A percentile compares a stretch with the other conserved stretches of the same genome.
Conservation (phyloP, 2,113 vertebrate species). For the Erythrolamprus reginae region DNA sequence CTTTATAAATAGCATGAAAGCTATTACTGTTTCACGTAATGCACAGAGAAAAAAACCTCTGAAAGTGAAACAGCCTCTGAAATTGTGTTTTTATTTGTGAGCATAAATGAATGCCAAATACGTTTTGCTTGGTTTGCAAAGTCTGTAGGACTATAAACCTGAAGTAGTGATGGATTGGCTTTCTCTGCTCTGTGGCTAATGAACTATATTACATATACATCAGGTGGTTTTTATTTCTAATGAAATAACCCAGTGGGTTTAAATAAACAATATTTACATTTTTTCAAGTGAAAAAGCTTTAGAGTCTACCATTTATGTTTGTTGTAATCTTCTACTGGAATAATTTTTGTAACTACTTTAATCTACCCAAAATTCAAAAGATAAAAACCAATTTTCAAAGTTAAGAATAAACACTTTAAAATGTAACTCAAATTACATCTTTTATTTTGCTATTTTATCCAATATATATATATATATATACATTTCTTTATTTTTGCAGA, state of each 20-base stretch:
- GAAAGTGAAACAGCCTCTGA: not conserved
- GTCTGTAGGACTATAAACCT: not conserved
- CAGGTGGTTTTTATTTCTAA: not conserved
- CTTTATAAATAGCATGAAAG: not conserved
- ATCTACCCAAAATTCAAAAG: not conserved
- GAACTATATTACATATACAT: not conserved
- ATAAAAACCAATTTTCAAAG: conserved; percentile 6
- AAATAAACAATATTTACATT: not conserved
- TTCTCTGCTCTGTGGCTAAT: not conserved
- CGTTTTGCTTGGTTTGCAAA: not conserved
- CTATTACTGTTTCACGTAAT: not conserved
- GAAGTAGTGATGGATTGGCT: not conserved
- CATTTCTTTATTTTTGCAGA: not conserved
- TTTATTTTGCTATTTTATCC: not conserved
- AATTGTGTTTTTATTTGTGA: not conserved
- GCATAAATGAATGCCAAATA: not conserved
- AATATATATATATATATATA: not conserved
- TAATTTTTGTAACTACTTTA: not conserved
- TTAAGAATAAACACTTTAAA: not conserved
- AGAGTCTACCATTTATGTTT: not conserved
- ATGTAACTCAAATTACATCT: not conserved
- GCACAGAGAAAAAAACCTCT: not conserved
- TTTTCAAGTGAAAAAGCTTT: not conserved
- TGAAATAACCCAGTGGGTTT: not conserved
- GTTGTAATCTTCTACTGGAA: not conserved